A percentile compares a stretch with the other conserved stretches of the same genome.
Conservation (phyloP, 64 coral and sea anemone species). For the Dendronephthya gigantea region DNA sequence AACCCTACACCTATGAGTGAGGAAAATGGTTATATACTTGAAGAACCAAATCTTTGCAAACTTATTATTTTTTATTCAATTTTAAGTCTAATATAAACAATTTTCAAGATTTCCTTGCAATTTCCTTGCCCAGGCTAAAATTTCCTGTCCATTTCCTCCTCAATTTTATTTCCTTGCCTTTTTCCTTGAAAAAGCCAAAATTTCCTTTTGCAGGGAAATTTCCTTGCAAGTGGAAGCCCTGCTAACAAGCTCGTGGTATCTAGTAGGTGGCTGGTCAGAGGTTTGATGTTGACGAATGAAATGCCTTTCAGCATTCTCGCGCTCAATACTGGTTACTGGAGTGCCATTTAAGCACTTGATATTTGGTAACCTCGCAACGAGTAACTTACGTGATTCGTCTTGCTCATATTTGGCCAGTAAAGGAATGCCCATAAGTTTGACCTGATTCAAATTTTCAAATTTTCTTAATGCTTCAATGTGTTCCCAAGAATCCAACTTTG, state of each 20-base stretch:
- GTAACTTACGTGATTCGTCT: conserved; percentile 45
- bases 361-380: conserved; percentile 77
- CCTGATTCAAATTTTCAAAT: conserved; percentile 51
- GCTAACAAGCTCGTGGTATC: conserved; percentile 52
- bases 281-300: conserved; percentile 71
- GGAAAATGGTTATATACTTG: too few species aligned
- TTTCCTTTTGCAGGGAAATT: too few species aligned
- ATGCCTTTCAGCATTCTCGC: conserved; percentile 70
- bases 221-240: too few species aligned
- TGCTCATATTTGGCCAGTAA: conserved; percentile 39
- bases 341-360: conserved; percentile 68
- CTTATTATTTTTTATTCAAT: too few species aligned
- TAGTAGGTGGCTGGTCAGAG: conserved; percentile 34
- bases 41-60: too few species aligned
- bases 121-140: too few species aligned
- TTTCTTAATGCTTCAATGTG: conserved; percentile 64
- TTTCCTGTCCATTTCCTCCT: too few species aligned
- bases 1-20: too few species aligned
- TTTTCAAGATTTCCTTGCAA: too few species aligned
- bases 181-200: too few species aligned
- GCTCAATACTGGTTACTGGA: conserved; percentile 38
- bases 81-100: too few species aligned
- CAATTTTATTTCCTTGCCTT: too few species aligned
- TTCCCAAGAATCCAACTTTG: conserved; percentile 45
- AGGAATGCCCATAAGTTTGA: conserved; percentile 66